These are phyloP conservation scores for Apis cerana DNA, from an alignment of 1,140 invertebrate species.

Conservation along the genomic window DNA sequence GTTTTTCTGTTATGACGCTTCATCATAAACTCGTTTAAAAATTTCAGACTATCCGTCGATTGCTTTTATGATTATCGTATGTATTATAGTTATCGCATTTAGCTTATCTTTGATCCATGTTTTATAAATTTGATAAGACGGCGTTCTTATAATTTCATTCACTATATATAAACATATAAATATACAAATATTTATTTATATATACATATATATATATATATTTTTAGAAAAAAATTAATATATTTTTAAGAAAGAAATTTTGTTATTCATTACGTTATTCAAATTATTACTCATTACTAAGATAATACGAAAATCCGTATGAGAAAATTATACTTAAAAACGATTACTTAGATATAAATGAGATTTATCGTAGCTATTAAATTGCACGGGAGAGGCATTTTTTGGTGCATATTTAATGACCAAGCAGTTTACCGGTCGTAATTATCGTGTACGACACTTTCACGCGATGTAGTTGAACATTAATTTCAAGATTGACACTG, in stretches of 20 bases:
- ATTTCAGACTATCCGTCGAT: neutral
- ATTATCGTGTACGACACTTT: constrained; percentile 18
- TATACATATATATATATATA: no score
- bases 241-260: neutral
- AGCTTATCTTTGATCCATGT: constrained; percentile 1
- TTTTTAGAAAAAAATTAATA: neutral
- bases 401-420: neutral
- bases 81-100: neutral
- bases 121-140: constrained; percentile 10
- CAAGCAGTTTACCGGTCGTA: neutral
- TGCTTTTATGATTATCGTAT: neutral
- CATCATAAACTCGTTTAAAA: neutral
- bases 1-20: neutral
- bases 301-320: no score
- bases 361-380: neutral
- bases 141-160: neutral
- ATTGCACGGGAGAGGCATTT: neutral
- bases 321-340: neutral
- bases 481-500: constrained; percentile 31
- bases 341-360: neutral
- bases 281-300: neutral
- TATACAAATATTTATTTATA: no score
- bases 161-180: no score
- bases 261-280: no score
- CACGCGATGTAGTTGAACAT: constrained; percentile 23